Evolutionary conservation across 2,888 invertebrate genomes (phyloP).

Genomic region (Dryomyza anilis): DNA sequence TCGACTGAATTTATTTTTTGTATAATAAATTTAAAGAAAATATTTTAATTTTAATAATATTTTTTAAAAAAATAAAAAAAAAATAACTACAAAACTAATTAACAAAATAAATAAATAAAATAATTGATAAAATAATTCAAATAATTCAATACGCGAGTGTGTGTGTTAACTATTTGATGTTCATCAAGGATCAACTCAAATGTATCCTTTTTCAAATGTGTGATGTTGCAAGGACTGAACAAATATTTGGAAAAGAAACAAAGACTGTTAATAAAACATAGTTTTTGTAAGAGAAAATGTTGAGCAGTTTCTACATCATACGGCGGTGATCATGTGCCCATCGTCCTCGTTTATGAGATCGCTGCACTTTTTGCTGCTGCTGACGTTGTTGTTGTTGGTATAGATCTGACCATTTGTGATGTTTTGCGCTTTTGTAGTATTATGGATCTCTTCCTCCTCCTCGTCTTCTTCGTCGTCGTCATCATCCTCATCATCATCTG

Average conservation of each 20-base stretch:
- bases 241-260: too few species aligned
- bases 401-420: constrained; percentile 25
- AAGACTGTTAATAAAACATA: too few species aligned
- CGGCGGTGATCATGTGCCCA: constrained; percentile 51
- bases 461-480: constrained; percentile 25
- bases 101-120: constrained; percentile 2
- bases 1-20: neutral
- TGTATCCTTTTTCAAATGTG: too few species aligned
- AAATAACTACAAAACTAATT: constrained; percentile 6
- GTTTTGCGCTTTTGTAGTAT: constrained; percentile 16
- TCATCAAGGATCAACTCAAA: too few species aligned
- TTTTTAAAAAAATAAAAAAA: neutral
- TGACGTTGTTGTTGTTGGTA: constrained; percentile 35
- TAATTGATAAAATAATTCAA: too few species aligned
- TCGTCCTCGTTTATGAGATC: constrained; percentile 48
- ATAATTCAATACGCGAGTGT: neutral
- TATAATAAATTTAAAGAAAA: neutral
- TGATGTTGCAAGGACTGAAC: too few species aligned
- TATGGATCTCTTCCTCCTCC: constrained; percentile 33
- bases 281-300: too few species aligned
- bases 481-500: constrained; percentile 26
- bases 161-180: neutral
- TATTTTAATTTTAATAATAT: neutral
- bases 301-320: constrained; percentile 39
- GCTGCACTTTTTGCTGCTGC: constrained; percentile 17